phyloP scores from a whole-genome alignment of 2,888 invertebrate genomes.

The Heliconius charithonia region DNA sequence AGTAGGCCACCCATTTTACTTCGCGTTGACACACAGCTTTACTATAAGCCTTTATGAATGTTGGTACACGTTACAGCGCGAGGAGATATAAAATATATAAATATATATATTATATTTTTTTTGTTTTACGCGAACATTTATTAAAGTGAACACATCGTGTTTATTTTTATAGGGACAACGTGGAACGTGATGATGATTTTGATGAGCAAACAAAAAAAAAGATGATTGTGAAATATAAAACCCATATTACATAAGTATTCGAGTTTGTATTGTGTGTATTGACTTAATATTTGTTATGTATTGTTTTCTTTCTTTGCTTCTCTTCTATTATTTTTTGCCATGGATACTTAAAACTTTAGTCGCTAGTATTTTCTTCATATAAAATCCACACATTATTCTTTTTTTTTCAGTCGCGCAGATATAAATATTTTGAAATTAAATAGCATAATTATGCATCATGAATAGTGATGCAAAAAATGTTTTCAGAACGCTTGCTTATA shows the following conservation, averaged over 20 bases:
- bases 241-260: neutral
- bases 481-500: no score
- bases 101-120: constrained; percentile 24
- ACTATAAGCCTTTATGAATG: constrained; percentile 46
- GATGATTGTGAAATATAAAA: constrained; percentile 6
- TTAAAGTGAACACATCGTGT: constrained; percentile 28
- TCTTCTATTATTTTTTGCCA: no score
- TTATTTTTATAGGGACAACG: constrained; percentile 30
- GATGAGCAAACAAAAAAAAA: constrained; percentile 22
- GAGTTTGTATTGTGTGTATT: neutral
- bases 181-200: constrained; percentile 15
- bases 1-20: constrained; percentile 47
- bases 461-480: no score
- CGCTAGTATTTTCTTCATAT: no score
- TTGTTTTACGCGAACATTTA: constrained; percentile 33
- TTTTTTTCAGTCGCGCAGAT: no score
- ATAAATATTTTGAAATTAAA: no score
- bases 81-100: constrained; percentile 34
- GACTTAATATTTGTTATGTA: neutral
- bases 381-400: neutral
- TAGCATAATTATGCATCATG: no score
- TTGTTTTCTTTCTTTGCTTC: neutral
- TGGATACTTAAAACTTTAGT: no score
- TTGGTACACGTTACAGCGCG: constrained; percentile 38
- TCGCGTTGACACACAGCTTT: constrained; percentile 47